Percentiles rank a stretch among this genome's conserved stretches.
phyloP scores from a whole-genome alignment of 2,888 invertebrate genomes.

The Nipponacmea schrenckii region DNA sequence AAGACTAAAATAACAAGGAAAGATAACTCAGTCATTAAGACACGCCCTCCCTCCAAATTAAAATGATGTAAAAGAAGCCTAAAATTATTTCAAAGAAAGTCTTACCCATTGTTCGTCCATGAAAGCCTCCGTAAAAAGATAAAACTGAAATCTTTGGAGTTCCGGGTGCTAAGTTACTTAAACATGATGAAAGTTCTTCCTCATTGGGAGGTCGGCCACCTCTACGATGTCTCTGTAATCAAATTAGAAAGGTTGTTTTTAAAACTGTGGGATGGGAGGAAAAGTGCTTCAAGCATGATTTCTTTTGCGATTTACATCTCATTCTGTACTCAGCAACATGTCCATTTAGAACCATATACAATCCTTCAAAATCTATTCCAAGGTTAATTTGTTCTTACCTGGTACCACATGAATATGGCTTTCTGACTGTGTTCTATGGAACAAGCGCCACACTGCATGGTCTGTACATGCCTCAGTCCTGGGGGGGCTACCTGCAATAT shows the following conservation, averaged over 20 bases:
- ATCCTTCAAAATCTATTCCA: too few relatives aligned
- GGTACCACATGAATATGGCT: constrained; percentile 89
- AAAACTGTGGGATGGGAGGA: neutral
- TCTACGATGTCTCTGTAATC: constrained; percentile 75
- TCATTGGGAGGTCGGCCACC: constrained; percentile 76
- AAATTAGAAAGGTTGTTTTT: neutral
- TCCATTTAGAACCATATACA: too few relatives aligned
- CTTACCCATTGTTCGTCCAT: constrained; percentile 90
- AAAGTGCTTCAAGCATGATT: too few relatives aligned
- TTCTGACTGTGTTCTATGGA: constrained; percentile 98
- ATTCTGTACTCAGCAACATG: too few relatives aligned
- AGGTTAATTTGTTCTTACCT: constrained; percentile 59
- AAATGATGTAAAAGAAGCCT: too few relatives aligned
- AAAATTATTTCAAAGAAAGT: neutral
- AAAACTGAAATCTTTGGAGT: constrained; percentile 84
- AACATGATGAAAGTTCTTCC: constrained; percentile 83
- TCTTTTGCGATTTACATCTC: too few relatives aligned
- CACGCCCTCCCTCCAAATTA: too few relatives aligned
- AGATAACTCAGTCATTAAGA: too few relatives aligned
- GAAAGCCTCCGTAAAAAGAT: constrained; percentile 90
- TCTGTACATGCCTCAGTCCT: constrained; percentile 82
- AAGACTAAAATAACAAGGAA: too few relatives aligned
- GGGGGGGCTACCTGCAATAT: constrained; percentile 79
- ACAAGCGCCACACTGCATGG: constrained; percentile 83
- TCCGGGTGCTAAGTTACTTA: constrained; percentile 88